These are phyloP conservation scores for Nothura maculosa DNA, from an alignment of 2,797 vertebrate genomes.

Conservation along the genomic window DNA sequence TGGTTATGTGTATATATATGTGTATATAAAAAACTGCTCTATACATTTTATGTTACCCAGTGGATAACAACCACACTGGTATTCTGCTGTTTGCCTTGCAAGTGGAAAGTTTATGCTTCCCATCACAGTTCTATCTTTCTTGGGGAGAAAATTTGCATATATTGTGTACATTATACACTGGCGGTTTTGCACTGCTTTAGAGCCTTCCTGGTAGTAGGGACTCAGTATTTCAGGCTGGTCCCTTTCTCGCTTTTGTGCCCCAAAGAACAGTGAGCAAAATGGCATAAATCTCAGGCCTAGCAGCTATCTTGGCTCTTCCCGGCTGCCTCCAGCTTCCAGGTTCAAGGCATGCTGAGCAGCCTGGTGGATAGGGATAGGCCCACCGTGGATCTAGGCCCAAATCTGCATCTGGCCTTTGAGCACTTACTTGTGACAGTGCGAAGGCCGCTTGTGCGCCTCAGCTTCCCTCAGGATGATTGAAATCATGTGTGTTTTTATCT, in stretches of 20 bases:
- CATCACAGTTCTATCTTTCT: background rate
- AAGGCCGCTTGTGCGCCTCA: background rate
- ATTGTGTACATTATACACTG: background rate
- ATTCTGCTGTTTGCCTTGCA: background rate
- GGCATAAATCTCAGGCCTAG: conserved; percentile 23
- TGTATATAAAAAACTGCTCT: background rate
- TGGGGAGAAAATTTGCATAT: background rate
- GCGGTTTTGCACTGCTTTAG: conserved; percentile 27
- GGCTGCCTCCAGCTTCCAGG: background rate
- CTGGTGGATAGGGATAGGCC: background rate
- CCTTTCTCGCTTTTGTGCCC: conserved; percentile 27
- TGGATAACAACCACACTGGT: background rate
- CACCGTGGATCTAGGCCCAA: background rate
- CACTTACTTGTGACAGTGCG: background rate
- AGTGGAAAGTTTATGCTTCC: background rate
- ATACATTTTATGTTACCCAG: background rate
- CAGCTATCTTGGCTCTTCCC: background rate
- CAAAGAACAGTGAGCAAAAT: conserved; percentile 31
- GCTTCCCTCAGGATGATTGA: background rate
- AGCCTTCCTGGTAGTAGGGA: background rate
- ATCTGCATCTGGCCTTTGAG: background rate
- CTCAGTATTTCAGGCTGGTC: conserved; percentile 17
- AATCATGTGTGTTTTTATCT: background rate
- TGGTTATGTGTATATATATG: background rate
- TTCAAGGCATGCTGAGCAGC: background rate